These are phyloP conservation scores for Branchinecta sandiegonensis DNA, from an alignment of 2,888 invertebrate species.

Conservation along the genomic window DNA sequence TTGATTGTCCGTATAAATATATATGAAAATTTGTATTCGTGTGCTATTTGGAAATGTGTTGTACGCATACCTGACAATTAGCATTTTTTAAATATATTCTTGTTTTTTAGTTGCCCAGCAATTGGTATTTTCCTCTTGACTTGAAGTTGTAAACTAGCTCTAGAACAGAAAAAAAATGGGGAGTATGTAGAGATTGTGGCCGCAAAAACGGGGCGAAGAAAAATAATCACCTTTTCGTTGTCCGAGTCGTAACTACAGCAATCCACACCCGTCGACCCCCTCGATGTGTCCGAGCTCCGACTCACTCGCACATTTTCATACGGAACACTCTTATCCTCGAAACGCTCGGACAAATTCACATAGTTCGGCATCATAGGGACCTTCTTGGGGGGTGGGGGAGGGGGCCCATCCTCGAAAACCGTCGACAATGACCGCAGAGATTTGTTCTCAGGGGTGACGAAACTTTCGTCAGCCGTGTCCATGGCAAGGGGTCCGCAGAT, in stretches of 20 bases:
- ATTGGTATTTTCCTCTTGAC: too few species aligned
- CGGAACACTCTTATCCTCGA: background rate
- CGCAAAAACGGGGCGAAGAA: background rate
- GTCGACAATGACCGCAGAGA: background rate
- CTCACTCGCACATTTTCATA: background rate
- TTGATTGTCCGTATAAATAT: too few species aligned
- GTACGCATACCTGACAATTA: too few species aligned
- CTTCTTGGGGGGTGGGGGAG: conserved; percentile 4
- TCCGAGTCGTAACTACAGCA: background rate
- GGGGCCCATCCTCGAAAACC: background rate
- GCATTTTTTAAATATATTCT: too few species aligned
- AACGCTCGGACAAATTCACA: background rate
- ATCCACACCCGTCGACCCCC: background rate
- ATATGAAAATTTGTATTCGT: too few species aligned
- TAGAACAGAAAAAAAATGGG: too few species aligned
- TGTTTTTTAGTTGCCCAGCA: too few species aligned
- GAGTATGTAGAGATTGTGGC: too few species aligned
- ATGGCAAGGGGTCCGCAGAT: background rate
- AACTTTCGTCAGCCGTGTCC: background rate
- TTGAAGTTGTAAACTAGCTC: too few species aligned
- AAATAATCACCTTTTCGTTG: conserved; percentile 12
- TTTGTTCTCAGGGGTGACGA: background rate
- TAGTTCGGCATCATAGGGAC: background rate
- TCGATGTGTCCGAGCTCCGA: background rate
- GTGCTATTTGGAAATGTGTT: too few species aligned